A percentile compares a stretch with the other conserved stretches of the same genome.
Conservation (phyloP, 1,140 invertebrate genomes). For the Lepidostoma basale region DNA sequence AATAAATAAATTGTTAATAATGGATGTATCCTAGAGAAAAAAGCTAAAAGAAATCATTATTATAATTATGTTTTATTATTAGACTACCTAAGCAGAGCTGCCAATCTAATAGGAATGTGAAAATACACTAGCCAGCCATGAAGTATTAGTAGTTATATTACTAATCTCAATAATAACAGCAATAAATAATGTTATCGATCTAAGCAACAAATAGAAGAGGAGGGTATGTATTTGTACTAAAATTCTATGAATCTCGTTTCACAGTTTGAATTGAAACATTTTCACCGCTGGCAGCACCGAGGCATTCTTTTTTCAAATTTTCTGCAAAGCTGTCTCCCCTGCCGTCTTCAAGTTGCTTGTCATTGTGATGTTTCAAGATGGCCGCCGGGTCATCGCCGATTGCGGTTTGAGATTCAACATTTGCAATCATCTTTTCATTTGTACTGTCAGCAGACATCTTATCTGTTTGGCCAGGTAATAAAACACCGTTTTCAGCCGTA, state of each 20-base stretch:
- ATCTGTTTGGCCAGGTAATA: constrained; percentile 35
- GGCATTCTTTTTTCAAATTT: constrained; percentile 38
- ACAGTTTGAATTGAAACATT: background rate
- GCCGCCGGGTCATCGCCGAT: background rate
- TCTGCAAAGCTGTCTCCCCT: constrained; percentile 27
- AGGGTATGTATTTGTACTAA: constrained; percentile 7
- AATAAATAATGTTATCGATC: constrained; percentile 29
- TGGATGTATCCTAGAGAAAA: no score
- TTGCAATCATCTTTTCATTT: background rate
- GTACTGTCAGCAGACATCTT: constrained; percentile 14
- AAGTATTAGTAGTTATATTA: constrained; percentile 8
- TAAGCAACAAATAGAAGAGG: constrained; percentile 11
- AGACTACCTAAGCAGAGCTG: constrained; percentile 11
- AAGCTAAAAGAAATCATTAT: no score
- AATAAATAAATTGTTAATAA: no score
- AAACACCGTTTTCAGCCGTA: constrained; percentile 22
- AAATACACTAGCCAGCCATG: constrained; percentile 29
- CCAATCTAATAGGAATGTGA: constrained; percentile 29
- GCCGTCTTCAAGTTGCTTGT: constrained; percentile 10
- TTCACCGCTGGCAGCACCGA: constrained; percentile 30
- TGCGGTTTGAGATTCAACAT: background rate
- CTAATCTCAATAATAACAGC: constrained; percentile 30
- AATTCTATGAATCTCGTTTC: constrained; percentile 24
- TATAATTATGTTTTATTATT: no score
- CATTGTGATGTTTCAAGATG: constrained; percentile 9